These are phyloP conservation scores for Callocephalon fimbriatum DNA, from an alignment of 2,113 vertebrate species.

Conservation along the genomic window DNA sequence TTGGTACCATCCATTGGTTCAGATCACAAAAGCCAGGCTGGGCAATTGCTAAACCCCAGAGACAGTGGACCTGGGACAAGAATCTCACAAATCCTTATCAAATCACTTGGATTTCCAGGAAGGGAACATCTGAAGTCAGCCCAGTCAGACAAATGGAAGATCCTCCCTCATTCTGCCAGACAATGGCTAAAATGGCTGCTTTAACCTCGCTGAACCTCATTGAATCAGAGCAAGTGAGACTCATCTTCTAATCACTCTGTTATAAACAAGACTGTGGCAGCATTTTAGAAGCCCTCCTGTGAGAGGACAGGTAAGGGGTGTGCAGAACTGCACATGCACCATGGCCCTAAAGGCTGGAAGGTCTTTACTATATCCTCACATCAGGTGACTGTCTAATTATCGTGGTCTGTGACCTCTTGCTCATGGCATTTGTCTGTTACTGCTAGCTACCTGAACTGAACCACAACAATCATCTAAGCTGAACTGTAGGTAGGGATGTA, in stretches of 20 bases:
- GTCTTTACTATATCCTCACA: background rate
- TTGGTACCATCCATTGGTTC: fast-evolving
- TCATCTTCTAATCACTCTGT: background rate
- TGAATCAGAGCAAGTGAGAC: conserved; percentile 2
- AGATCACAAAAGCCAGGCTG: background rate
- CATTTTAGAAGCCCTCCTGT: background rate
- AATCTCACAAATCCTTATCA: background rate
- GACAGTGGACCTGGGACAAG: background rate
- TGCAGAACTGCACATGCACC: background rate
- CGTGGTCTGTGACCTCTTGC: background rate
- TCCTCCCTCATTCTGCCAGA: background rate
- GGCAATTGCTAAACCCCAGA: background rate
- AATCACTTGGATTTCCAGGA: background rate
- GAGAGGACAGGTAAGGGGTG: background rate
- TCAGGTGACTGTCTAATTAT: background rate
- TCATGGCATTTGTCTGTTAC: background rate
- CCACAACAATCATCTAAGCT: background rate
- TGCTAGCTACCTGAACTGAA: background rate
- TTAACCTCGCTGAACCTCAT: conserved; percentile 25
- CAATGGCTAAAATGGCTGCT: background rate
- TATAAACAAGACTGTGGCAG: background rate
- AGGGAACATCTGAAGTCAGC: background rate
- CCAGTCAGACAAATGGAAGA: background rate
- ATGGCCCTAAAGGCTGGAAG: background rate
- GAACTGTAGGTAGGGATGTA: background rate